Evolutionary conservation across 2,797 vertebrate genomes (phyloP).

Genomic region (Gastrophryne carolinensis): DNA sequence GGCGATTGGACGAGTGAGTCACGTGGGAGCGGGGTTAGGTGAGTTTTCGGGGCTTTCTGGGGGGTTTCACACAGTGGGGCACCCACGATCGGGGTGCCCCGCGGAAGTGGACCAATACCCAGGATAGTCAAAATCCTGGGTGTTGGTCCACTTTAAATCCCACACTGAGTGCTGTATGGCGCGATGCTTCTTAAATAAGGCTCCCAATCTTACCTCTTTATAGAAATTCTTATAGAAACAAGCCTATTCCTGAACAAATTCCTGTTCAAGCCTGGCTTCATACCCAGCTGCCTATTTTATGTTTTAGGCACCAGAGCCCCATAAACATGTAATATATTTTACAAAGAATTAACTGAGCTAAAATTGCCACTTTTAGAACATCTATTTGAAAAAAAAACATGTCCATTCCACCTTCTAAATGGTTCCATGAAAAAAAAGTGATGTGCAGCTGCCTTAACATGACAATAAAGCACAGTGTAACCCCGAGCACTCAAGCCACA

Average conservation of each 20-base stretch:
- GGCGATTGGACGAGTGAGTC: no score
- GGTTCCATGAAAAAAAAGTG: constrained; percentile 6
- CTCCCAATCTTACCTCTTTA: no score
- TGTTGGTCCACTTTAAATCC: no score
- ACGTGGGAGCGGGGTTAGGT: no score
- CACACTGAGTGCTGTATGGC: no score
- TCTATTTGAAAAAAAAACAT: constrained; percentile 9
- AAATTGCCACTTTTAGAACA: constrained; percentile 5
- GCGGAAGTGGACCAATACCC: no score
- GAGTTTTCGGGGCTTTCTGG: no score
- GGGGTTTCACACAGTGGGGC: no score
- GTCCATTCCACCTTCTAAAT: constrained; percentile 21
- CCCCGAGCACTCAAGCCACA: neutral
- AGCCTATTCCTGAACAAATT: constrained; percentile 11
- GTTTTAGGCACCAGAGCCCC: constrained; percentile 24
- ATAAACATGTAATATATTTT: constrained; percentile 39
- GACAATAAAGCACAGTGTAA: constrained; percentile 25
- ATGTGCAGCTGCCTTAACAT: constrained; percentile 27
- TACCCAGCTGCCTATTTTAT: constrained; percentile 38
- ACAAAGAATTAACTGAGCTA: constrained; percentile 13
- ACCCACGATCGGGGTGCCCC: no score
- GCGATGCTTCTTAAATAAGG: no score
- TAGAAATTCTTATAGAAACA: no score
- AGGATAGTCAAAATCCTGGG: no score
- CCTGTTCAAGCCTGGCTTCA: neutral